phyloP scores from a whole-genome alignment of 2,797 vertebrate species.

The Melanotaenia trifasciata region DNA sequence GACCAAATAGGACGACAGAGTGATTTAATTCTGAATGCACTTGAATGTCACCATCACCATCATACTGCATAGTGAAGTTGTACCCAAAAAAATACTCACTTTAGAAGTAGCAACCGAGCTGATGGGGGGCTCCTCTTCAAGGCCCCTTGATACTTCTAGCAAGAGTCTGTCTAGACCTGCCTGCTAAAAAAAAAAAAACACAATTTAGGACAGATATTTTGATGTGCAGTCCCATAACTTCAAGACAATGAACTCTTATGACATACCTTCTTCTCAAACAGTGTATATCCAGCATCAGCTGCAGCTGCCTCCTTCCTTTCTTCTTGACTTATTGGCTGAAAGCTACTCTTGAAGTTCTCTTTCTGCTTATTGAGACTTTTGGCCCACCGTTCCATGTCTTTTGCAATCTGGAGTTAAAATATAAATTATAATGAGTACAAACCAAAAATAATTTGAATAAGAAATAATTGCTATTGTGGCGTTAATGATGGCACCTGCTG shows the following conservation, averaged over 20 bases:
- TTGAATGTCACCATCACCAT: neutral
- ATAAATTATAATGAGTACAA: neutral
- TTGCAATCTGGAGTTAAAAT: conserved; percentile 89
- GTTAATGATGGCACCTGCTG: conserved; percentile 86
- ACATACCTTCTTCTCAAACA: conserved; percentile 98
- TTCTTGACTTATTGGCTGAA: conserved; percentile 93
- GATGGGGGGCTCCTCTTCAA: conserved; percentile 86
- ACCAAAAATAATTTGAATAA: neutral
- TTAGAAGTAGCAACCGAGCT: conserved; percentile 82
- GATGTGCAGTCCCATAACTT: neutral
- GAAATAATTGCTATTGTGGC: neutral
- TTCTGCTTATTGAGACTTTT: conserved; percentile 99
- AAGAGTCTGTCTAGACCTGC: conserved; percentile 90
- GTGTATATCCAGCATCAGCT: conserved; percentile 93
- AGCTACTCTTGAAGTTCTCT: conserved; percentile 96
- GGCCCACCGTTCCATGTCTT: conserved; percentile 99
- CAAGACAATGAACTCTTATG: neutral
- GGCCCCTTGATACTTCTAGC: conserved; percentile 85
- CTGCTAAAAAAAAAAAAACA: conserved; percentile 70
- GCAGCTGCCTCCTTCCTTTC: conserved; percentile 95
- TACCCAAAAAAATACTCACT: conserved; percentile 69
- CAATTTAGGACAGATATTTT: neutral
- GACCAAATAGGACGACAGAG: neutral
- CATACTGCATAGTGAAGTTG: neutral
- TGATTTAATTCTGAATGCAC: neutral